Conservation (phyloP, 37 sponge, comb jelly and placozoan species). For the Beroe ovata region DNA sequence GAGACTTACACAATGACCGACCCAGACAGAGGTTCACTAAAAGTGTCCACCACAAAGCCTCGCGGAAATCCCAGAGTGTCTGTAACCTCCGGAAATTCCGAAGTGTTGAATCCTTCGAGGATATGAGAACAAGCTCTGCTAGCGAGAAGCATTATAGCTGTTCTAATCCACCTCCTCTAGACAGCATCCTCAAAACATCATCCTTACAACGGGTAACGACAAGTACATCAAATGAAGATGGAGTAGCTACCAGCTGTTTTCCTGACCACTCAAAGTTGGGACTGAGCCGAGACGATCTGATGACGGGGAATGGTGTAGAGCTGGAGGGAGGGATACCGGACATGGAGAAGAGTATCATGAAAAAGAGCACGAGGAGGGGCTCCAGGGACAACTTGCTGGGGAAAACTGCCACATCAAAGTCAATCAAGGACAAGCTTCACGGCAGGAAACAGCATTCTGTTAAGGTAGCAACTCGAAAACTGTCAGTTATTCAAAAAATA, state of each 20-base stretch:
- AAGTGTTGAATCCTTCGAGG: slow-evolving; percentile 27
- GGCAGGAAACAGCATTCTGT: background rate
- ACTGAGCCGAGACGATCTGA: too few species aligned
- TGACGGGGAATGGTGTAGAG: background rate
- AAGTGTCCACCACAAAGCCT: background rate
- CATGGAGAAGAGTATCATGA: slow-evolving; percentile 22
- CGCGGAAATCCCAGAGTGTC: background rate
- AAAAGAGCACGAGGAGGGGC: background rate
- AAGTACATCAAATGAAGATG: too few species aligned
- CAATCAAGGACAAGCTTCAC: background rate
- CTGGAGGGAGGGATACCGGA: background rate
- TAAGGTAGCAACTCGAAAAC: too few species aligned
- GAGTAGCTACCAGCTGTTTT: too few species aligned
- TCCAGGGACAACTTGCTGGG: slow-evolving; percentile 18
- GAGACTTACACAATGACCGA: too few species aligned
- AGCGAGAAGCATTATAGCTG: slow-evolving; percentile 1
- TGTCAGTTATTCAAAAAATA: too few species aligned
- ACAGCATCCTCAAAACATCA: too few species aligned
- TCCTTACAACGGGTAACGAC: too few species aligned
- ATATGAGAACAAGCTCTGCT: too few species aligned
- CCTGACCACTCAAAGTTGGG: too few species aligned
- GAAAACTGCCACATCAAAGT: background rate
- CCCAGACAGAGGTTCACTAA: background rate
- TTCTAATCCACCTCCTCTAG: too few species aligned
- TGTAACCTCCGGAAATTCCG: slow-evolving; percentile 23